These are phyloP conservation scores for Amniataba percoides DNA, from an alignment of 2,797 vertebrate species.

Conservation along the genomic window DNA sequence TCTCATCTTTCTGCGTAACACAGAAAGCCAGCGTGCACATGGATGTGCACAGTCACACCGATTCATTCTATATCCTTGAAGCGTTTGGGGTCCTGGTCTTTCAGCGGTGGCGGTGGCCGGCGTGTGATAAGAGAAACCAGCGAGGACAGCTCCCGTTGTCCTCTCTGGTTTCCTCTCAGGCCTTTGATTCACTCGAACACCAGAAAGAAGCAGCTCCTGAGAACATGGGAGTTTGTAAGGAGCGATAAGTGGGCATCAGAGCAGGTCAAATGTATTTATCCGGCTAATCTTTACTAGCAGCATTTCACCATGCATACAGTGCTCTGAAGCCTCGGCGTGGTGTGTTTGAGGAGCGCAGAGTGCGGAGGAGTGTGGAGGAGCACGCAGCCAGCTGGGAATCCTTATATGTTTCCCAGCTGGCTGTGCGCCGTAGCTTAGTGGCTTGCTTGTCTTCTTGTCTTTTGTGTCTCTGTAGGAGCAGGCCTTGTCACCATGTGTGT, in stretches of 20 bases:
- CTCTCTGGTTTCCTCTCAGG: slow-evolving; percentile 64
- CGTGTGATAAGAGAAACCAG: slow-evolving; percentile 68
- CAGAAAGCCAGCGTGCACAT: slow-evolving; percentile 34
- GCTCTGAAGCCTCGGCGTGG: slow-evolving; percentile 8
- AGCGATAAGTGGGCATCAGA: slow-evolving; percentile 12
- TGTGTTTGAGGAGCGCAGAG: slow-evolving; percentile 27
- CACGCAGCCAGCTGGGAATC: slow-evolving; percentile 17
- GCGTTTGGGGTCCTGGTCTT: slow-evolving; percentile 63
- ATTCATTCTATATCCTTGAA: slow-evolving; percentile 72
- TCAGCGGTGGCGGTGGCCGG: slow-evolving; percentile 64
- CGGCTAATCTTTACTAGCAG: slow-evolving; percentile 11
- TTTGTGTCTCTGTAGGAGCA: slow-evolving; percentile 80
- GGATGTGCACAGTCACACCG: slow-evolving; percentile 36
- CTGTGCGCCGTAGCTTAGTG: slow-evolving; percentile 57
- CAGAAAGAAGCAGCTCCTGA: slow-evolving; percentile 20
- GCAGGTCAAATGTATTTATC: slow-evolving; percentile 16
- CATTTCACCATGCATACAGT: neutral
- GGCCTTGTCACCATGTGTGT: slow-evolving; percentile 76
- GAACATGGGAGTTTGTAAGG: slow-evolving; percentile 18
- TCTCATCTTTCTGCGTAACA: slow-evolving; percentile 68
- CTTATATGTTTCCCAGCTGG: slow-evolving; percentile 16
- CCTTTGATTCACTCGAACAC: slow-evolving; percentile 57
- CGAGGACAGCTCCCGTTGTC: slow-evolving; percentile 37
- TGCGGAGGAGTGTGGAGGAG: slow-evolving; percentile 29
- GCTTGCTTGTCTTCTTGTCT: slow-evolving; percentile 76